Evolutionary conservation across 2,113 vertebrate species (phyloP).

Genomic region (Todiramphus saurophagus): DNA sequence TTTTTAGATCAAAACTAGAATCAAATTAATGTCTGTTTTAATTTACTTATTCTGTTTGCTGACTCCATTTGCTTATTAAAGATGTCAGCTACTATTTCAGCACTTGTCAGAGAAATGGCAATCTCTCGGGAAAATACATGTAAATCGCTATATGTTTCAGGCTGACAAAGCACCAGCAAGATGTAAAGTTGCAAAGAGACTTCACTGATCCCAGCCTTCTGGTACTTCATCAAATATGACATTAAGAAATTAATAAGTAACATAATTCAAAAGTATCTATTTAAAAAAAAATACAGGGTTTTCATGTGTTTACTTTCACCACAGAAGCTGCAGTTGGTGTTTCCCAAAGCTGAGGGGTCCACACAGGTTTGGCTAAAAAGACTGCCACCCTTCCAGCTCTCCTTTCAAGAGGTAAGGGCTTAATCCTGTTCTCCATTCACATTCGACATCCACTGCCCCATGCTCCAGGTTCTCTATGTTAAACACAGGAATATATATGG

Average conservation of each 20-base stretch:
- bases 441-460: fast-evolving
- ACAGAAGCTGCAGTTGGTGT: not conserved
- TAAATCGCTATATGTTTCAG: not conserved
- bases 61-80: constrained; percentile 8
- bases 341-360: not conserved
- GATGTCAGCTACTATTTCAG: not conserved
- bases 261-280: not conserved
- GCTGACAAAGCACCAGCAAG: not conserved
- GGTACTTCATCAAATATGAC: not conserved
- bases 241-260: not conserved
- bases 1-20: not conserved
- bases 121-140: not conserved
- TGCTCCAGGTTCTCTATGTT: not conserved
- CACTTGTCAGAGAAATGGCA: not conserved
- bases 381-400: not conserved
- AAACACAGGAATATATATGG: not conserved
- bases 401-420: not conserved
- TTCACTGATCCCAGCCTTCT: not conserved
- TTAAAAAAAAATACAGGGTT: not conserved
- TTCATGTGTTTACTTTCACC: not conserved
- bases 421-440: not conserved
- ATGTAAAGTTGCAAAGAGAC: not conserved
- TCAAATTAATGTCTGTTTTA: constrained; percentile 2
- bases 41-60: not conserved
- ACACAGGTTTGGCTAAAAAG: not conserved